Conservation (phyloP, 1,140 invertebrate genomes). For the Drosophila lowei region DNA sequence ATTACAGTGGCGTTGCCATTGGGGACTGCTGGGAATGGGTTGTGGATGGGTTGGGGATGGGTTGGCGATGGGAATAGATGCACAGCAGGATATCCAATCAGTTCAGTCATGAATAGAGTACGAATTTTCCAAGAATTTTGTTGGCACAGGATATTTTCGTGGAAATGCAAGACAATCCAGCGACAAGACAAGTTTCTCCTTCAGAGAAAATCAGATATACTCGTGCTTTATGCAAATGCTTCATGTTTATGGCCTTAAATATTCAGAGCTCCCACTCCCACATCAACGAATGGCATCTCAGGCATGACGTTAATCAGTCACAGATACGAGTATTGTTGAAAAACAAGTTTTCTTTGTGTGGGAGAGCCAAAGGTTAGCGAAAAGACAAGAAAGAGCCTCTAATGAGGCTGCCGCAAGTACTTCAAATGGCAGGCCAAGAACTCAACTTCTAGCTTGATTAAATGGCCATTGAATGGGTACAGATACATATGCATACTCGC, state of each 20-base stretch:
- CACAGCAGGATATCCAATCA: no score
- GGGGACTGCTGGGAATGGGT: not conserved
- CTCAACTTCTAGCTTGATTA: constrained; percentile 29
- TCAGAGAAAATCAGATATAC: constrained; percentile 5
- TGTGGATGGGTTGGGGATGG: not conserved
- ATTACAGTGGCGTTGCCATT: not conserved
- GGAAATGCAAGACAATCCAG: constrained; percentile 24
- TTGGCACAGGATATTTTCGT: no score
- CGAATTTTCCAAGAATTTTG: not conserved
- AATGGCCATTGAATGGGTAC: constrained; percentile 34
- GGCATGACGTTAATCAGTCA: constrained; percentile 33
- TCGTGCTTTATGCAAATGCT: constrained; percentile 4
- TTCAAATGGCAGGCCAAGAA: constrained; percentile 27
- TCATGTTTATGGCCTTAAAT: not conserved
- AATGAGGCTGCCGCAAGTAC: constrained; percentile 49
- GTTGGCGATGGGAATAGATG: no score
- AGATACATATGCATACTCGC: no score
- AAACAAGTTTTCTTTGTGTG: constrained; percentile 63
- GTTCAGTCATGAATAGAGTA: no score
- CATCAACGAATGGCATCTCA: constrained; percentile 26
- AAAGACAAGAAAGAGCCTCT: constrained; percentile 21
- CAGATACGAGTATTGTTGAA: constrained; percentile 28
- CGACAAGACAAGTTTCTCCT: constrained; percentile 27
- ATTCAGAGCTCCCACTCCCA: constrained; percentile 19
- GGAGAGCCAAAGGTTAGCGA: constrained; percentile 46